Evolutionary conservation across 2,888 invertebrate genomes (phyloP), one percentile per base, ranked within the genome.

Genomic region (Thelaira solivaga): DNA sequence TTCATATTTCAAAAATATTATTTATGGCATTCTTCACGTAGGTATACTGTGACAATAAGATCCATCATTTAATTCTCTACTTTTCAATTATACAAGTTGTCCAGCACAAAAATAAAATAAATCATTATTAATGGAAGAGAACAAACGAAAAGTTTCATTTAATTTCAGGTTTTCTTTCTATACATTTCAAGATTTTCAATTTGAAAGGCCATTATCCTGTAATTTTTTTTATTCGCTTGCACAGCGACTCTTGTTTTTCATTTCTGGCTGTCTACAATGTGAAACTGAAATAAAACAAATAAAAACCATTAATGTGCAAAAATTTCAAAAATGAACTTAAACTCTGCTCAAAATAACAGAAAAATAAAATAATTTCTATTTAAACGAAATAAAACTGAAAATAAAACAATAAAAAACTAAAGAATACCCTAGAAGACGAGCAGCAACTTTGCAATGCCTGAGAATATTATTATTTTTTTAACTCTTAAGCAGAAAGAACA

Each of bases 121-220:
- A 71, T 61, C 61, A 43, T 24, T 36, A n/a, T 20, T 16, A 47
- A 47, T 68, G 31, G 11, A 41, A 51, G 6, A 59, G 41, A 49
- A 18, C 22, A 53, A 36, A 16, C 11, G 49, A 74, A 45, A 62
- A 39, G 53, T 68, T 49, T 31, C 65, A 67, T 61, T 22, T 22
- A 13, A 6, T 69, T 47, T 55, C 31, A 62, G 24, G 47, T 67
- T 62, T 67, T 36, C 49, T 13, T 55, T n/a, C 13, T 39, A 61
- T 64, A 59, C 26, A 62, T 47, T 47, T 53, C 49, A 65, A 74
- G 53, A 69, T 69, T 65, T 69, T 69, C 45, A 64, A 69, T 78
- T 78, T 53, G 45, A 74, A 74, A 78, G 65, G 61, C 61, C 74
- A 78, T 74, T 78, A 78, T 78, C 69, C 74, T 71, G 41, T 29